Percentiles rank a stretch among this genome's conserved stretches.
phyloP scores from a whole-genome alignment of 2,113 vertebrate genomes.

The Nesogale talazaci region DNA sequence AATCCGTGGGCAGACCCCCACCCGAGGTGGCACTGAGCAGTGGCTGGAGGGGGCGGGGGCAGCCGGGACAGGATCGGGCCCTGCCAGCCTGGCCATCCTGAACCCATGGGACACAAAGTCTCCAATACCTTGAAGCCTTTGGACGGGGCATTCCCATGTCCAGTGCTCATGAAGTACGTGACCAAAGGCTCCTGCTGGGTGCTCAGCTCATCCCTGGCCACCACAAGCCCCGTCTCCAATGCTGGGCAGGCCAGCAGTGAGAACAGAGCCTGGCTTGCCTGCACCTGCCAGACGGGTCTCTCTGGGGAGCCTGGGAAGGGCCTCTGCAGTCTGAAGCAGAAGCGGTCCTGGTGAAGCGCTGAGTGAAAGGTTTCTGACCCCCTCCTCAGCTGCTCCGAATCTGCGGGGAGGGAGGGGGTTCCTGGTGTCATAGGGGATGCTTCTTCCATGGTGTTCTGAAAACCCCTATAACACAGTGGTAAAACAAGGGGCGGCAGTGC shows the following conservation, averaged over 20 bases:
- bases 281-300: rapidly evolving
- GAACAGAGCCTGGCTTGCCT: background rate
- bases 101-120: background rate
- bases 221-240: background rate
- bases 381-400: background rate
- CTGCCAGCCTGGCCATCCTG: rapidly evolving
- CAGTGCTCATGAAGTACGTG: rapidly evolving
- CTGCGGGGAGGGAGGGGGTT: background rate
- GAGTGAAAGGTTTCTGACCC: background rate
- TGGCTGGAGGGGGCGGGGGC: background rate
- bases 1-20: background rate
- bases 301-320: background rate
- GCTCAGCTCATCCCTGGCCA: too few species aligned
- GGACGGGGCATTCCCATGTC: too few species aligned
- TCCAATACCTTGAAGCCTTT: background rate
- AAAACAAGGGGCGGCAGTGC: rapidly evolving
- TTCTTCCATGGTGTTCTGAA: background rate
- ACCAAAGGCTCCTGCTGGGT: background rate
- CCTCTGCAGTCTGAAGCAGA: background rate
- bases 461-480: background rate
- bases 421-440: background rate
- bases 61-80: rapidly evolving
- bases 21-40: rapidly evolving
- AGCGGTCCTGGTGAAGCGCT: background rate
- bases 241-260: rapidly evolving